Evolutionary conservation across 1,140 invertebrate genomes (phyloP), one percentile per base, ranked within the genome.

Genomic region (Drosophila takahashii): DNA sequence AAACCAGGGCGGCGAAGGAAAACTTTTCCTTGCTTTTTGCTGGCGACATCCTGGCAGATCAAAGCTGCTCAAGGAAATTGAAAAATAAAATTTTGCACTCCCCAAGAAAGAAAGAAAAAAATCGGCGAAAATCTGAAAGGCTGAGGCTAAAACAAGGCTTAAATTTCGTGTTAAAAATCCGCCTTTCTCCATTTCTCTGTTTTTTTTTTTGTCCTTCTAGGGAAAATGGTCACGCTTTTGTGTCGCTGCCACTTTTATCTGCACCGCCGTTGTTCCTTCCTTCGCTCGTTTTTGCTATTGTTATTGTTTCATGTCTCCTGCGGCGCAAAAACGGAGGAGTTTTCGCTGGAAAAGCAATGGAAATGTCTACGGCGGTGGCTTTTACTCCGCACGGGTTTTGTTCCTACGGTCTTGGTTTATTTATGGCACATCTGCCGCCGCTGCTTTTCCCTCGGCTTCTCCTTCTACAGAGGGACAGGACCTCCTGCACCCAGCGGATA

Each of bases 11-110:
- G 27, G 27, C 27, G 6, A 7, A 29, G 27, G 27, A 32, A 80
- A 77, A 81, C 51, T 69, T 81, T 77, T 39, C 47, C 18, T 39
- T 42, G 27, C 50, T 47, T 47, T 37, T 56, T 26, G 22, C 27
- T 50, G 42, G 54, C 47, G 53, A 44, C 34, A 50, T 50, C 51
- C 57, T 54, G 44, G 16, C 74, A 78, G 81, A 86, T 86, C 81
- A 87, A 86, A 86, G 65, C 70, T 64, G 50, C 67, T 67, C 75
- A 65, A 76, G 81, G 81, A 86, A 81, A 87, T 86, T 81, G 74
- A 86, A 86, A 86, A 81, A 81, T 65, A 79, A 36, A 76, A 72
- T 71, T 66, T 75, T 54, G 22, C 76, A 79, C 69, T 53, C 45
- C 58, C 36, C n/a, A 7, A 47, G 58, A 59, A 61, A 45, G 29